phyloP scores from a whole-genome alignment of 2,797 vertebrate genomes.

The Acanthurus leucopareius region DNA sequence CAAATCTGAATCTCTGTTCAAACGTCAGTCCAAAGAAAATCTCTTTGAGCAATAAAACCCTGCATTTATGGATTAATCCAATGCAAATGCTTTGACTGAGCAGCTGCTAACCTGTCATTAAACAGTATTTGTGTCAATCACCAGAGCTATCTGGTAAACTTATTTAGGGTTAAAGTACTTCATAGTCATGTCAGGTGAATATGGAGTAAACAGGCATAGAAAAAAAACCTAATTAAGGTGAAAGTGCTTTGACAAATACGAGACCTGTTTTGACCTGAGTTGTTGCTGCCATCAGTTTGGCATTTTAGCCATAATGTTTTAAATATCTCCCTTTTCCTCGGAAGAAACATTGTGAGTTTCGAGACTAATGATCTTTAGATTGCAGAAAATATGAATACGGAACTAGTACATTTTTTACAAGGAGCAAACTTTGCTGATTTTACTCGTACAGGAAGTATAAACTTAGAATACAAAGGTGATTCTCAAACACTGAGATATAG shows the following conservation, averaged over 20 bases:
- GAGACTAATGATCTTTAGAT: conserved; percentile 16
- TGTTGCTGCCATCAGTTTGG: conserved; percentile 29
- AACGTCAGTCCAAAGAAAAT: conserved; percentile 60
- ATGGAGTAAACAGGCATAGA: conserved; percentile 48
- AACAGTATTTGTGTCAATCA: conserved; percentile 61
- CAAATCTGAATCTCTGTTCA: conserved; percentile 55
- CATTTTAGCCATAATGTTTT: conserved; percentile 25
- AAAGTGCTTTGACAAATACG: conserved; percentile 16
- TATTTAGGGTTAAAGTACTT: conserved; percentile 36
- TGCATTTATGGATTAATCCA: conserved; percentile 60
- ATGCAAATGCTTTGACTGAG: conserved; percentile 47
- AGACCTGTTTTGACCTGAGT: conserved; percentile 24
- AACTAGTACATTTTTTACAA: conserved; percentile 12
- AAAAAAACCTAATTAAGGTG: conserved; percentile 19
- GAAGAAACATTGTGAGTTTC: conserved; percentile 16
- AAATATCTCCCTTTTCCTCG: conserved; percentile 26
- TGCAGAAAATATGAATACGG: conserved; percentile 27
- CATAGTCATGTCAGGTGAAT: conserved; percentile 39
- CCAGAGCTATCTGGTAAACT: conserved; percentile 70
- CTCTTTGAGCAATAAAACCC: conserved; percentile 54
- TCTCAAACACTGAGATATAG: neutral
- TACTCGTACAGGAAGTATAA: neutral
- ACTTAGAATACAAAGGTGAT: conserved; percentile 10
- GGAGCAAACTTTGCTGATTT: conserved; percentile 20
- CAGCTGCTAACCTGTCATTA: conserved; percentile 56